Evolutionary conservation across 2,888 invertebrate species (phyloP), one percentile per base, ranked within the genome.

Genomic region (Orthonychiurus folsomi): DNA sequence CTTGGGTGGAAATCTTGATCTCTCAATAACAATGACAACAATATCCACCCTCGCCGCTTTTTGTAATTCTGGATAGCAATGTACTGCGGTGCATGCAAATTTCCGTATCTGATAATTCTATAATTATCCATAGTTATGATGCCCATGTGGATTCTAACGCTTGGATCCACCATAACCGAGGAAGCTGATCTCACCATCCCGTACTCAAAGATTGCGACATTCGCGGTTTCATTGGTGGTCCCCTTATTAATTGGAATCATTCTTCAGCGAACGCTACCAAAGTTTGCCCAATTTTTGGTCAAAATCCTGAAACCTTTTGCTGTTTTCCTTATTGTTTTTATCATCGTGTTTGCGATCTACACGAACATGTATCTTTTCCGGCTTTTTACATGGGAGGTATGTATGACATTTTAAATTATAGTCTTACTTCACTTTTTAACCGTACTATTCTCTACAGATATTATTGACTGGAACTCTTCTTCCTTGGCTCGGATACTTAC

Each of bases 11-110:
- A 96, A 97, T 78, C 83, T 96, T 3, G 88, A 93, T 76, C 81
- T 97, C 50, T 94, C 94, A 0, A 85, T 97, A 56, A 87, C 96
- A 20, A 94, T 97, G 95, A 97, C 96, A 0, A 86, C 93, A 9
- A 80, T 93, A 61, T 88, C 92, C 65, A 95, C 93, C 1, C 77
- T 95, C 3, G 86, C 87, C 0, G 88, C 94, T 0, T 88, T 96
- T 74, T 89, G 88, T 85, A 77, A 77, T 2, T 3, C 28, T 9
- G 12, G 15, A 37, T 56, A 23, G 3, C 65, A 27, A 28, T 50
- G 20, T 18, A 21, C 20, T 23, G 5, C 1, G 12, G 20, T 20
- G 9, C 2, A 27, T 60, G 57, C 20, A 50, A 2, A 52, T 5
- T 63, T 24, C 18, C 21, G n/a, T n/a, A n/a, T n/a, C n/a, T n/a